phyloP scores from a whole-genome alignment of 2,797 vertebrate genomes.

The Echiichthys vipera region DNA sequence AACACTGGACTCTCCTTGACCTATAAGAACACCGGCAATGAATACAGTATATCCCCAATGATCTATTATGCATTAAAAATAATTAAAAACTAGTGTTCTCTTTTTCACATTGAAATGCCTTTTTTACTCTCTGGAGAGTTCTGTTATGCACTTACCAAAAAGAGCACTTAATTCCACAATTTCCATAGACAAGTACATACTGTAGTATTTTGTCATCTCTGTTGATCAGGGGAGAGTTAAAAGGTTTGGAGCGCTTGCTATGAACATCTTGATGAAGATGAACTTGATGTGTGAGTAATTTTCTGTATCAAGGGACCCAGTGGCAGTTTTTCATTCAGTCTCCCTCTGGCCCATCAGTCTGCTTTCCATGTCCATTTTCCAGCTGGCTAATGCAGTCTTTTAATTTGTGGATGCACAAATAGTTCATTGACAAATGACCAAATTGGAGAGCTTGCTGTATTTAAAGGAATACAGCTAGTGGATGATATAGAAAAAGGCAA shows the following conservation, averaged over 20 bases:
- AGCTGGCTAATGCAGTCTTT: conserved; percentile 47
- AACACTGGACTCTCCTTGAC: conserved; percentile 52
- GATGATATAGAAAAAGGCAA: not conserved
- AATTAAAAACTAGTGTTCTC: conserved; percentile 49
- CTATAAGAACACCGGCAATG: conserved; percentile 32
- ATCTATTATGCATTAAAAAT: conserved; percentile 62
- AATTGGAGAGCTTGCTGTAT: conserved; percentile 11
- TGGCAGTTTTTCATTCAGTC: conserved; percentile 45
- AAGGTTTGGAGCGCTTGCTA: conserved; percentile 45
- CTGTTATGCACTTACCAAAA: conserved; percentile 52
- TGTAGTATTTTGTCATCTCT: conserved; percentile 38
- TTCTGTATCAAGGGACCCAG: conserved; percentile 45
- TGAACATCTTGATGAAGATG: conserved; percentile 62
- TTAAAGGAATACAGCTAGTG: conserved; percentile 9
- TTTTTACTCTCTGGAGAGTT: conserved; percentile 53
- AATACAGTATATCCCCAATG: conserved; percentile 50
- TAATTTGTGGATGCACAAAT: conserved; percentile 45
- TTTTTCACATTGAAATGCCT: conserved; percentile 52
- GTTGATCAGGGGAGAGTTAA: conserved; percentile 52
- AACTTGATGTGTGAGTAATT: conserved; percentile 50
- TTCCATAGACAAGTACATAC: conserved; percentile 43
- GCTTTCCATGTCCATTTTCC: conserved; percentile 49
- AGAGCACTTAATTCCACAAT: conserved; percentile 50
- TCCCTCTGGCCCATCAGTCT: conserved; percentile 49
- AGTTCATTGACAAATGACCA: conserved; percentile 26